Evolutionary conservation across 1,140 invertebrate genomes (phyloP), one percentile per base, ranked within the genome.

Genomic region (Steinernema khuongi): DNA sequence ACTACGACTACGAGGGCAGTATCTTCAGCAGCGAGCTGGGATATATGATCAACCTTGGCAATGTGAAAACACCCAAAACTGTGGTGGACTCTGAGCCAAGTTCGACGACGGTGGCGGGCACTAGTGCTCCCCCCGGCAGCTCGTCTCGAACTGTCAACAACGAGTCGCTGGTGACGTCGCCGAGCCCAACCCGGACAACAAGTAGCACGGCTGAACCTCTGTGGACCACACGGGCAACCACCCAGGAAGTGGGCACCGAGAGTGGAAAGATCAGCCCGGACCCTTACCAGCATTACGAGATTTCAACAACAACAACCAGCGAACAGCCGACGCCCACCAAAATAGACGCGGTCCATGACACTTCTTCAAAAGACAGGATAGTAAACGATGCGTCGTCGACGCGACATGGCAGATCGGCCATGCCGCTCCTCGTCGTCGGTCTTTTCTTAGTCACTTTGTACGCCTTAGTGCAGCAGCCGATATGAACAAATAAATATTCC

Each of bases 11-110:
- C 26, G 14, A 14, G 50, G 26, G 26, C 50, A 60, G 50, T 22
- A 60, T 60, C 50, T 60, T 60, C 22, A 60, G 50, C 50, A 60
- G 22, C 50, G 50, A 60, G 14, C 50, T 60, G 4, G 50, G 50
- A 26, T 60, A 60, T 26, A 60, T 60, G 26, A 60, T 60, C 50
- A 60, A 60, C 26, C 50, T 60, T 60, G 50, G 50, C 50, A 60
- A 60, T 22, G 14, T 60, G 11, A 60, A 60, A 60, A 60, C 50
- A 60, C 50, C 50, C 26, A 22, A 60, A 60, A 60, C 50, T 4
- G 50, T 4, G 14, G 50, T 22, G 4, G 26, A 22, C 50, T 7
- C 50, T 7, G 2, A 60, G 50, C 4, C 19, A 22, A 60, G 22
- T 4, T 4, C 50, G 19, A n/a, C 50, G 4, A 22, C 50, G n/a